Percentiles rank a stretch among this genome's conserved stretches.
These are phyloP conservation scores for Cairina moschata DNA, from an alignment of 2,113 vertebrate species.

Conservation along the genomic window DNA sequence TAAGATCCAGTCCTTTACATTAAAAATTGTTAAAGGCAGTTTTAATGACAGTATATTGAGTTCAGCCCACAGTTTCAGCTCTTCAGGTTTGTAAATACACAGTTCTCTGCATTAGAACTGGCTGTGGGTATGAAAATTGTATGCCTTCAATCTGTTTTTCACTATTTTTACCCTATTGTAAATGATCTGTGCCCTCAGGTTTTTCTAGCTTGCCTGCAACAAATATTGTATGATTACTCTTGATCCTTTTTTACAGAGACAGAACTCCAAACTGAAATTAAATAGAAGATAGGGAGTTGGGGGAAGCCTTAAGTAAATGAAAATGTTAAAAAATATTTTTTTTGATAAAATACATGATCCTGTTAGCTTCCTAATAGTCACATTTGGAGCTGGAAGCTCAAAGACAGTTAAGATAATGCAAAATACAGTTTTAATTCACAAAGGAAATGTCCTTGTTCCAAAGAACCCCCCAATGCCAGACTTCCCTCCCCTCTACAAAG, in stretches of 20 bases:
- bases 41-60: neutral
- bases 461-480: neutral
- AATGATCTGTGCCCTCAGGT: neutral
- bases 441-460: neutral
- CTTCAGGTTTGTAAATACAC: neutral
- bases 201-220: neutral
- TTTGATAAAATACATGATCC: neutral
- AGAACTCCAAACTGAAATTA: neutral
- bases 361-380: neutral
- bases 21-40: neutral
- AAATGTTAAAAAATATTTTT: neutral
- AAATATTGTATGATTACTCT: neutral
- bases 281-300: neutral
- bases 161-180: neutral
- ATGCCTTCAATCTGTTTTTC: neutral
- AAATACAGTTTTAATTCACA: neutral
- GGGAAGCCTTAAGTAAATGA: neutral
- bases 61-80: neutral
- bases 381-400: neutral
- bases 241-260: neutral
- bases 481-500: neutral
- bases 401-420: neutral
- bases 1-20: neutral
- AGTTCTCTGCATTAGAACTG: neutral
- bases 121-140: neutral